Evolutionary conservation across 2,888 invertebrate species (phyloP).

Genomic region (Lasioglossum pauxillum): DNA sequence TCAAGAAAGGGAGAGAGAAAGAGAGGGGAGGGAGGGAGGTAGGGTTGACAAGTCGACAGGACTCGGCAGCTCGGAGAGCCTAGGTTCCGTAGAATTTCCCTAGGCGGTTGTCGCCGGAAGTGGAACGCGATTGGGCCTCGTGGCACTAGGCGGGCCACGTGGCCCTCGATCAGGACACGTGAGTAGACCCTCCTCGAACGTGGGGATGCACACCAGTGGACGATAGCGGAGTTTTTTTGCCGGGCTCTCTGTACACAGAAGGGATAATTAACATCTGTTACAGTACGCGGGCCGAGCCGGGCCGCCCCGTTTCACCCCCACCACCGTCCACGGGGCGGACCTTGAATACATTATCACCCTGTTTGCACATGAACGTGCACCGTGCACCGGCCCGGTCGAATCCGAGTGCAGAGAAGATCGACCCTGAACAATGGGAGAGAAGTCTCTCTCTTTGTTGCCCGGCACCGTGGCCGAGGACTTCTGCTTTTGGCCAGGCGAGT

Average conservation of each 20-base stretch:
- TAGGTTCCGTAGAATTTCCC: constrained; percentile 55
- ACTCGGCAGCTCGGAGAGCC: constrained; percentile 4
- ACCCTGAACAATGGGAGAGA: constrained; percentile 58
- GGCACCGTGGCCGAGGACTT: not conserved
- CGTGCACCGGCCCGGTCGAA: constrained; percentile 62
- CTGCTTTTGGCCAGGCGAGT: not conserved
- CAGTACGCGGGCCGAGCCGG: constrained; percentile 79
- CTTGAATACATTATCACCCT: constrained; percentile 84
- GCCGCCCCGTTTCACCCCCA: constrained; percentile 82
- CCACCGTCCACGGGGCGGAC: constrained; percentile 81
- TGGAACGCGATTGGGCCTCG: constrained; percentile 59
- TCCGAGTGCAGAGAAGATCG: constrained; percentile 63
- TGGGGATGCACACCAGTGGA: constrained; percentile 63
- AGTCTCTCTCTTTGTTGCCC: constrained; percentile 30
- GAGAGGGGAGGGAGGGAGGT: not conserved
- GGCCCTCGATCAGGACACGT: constrained; percentile 50
- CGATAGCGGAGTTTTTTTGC: constrained; percentile 68
- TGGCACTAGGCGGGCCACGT: constrained; percentile 58
- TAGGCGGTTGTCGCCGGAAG: constrained; percentile 52
- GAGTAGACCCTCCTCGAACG: constrained; percentile 26
- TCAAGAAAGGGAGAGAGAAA: not conserved
- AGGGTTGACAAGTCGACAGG: constrained; percentile 36
- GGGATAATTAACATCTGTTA: constrained; percentile 85
- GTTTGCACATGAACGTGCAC: constrained; percentile 71
- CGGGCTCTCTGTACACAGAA: constrained; percentile 78